Percentiles rank a stretch among this genome's conserved stretches.
phyloP scores from a whole-genome alignment of 2,797 vertebrate species.

The Gymnothorax javanicus region DNA sequence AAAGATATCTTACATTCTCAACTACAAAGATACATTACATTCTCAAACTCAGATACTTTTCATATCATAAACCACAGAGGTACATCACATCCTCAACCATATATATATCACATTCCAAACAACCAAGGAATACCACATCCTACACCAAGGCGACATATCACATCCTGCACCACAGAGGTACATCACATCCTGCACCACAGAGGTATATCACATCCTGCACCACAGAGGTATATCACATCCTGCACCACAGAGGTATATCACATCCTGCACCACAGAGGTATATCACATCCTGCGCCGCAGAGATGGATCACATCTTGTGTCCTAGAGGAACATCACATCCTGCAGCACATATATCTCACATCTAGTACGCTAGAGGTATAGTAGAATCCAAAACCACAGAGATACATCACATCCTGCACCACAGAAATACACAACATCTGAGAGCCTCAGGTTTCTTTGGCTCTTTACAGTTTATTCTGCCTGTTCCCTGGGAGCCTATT shows the following conservation, averaged over 20 bases:
- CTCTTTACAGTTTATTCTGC: neutral
- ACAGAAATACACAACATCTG: neutral
- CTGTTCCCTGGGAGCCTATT: constrained; percentile 14
- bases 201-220: neutral
- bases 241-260: neutral
- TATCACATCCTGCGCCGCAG: neutral
- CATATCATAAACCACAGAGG: neutral
- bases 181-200: neutral
- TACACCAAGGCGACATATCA: neutral
- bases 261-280: neutral
- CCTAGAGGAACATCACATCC: neutral
- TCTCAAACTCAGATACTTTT: too few species aligned
- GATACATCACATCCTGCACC: neutral
- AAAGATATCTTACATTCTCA: too few species aligned
- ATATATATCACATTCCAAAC: neutral
- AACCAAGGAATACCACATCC: neutral
- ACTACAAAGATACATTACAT: too few species aligned
- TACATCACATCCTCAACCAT: neutral
- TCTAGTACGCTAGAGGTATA: too few species aligned
- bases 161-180: neutral
- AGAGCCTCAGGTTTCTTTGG: neutral
- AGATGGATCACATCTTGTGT: neutral
- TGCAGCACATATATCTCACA: neutral
- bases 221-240: neutral
- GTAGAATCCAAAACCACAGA: too few species aligned